These are phyloP conservation scores for Porites lutea DNA, from an alignment of 64 coral and sea anemone species.

Conservation along the genomic window DNA sequence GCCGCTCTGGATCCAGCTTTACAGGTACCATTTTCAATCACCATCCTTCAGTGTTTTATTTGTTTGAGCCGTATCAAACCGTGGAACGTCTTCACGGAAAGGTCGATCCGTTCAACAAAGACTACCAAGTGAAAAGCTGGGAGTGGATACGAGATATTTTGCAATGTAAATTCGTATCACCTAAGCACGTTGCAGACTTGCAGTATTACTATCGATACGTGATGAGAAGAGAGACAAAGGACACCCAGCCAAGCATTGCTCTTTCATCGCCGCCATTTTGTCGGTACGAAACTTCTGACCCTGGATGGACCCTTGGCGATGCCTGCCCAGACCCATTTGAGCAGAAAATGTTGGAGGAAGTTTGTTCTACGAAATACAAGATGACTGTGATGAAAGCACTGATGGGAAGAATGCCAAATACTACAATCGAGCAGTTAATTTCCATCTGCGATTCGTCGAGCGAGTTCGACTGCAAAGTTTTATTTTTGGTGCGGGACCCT, in stretches of 20 bases:
- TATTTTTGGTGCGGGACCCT: conserved; percentile 17
- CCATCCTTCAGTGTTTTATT: conserved; percentile 16
- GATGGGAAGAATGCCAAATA: conserved; percentile 3
- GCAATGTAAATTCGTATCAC: background rate
- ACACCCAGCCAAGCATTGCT: conserved; percentile 4
- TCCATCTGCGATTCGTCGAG: background rate
- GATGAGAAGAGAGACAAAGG: background rate
- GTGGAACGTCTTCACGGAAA: conserved; percentile 8
- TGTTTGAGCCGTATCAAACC: conserved; percentile 37
- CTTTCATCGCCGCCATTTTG: conserved; percentile 27
- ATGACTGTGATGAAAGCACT: conserved; percentile 23
- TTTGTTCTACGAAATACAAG: conserved; percentile 11
- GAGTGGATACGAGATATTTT: conserved; percentile 15
- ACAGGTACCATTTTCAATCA: conserved; percentile 25
- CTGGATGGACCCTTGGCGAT: background rate
- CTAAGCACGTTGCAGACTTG: background rate
- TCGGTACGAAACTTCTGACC: background rate
- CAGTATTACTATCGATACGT: conserved; percentile 19
- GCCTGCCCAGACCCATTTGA: background rate
- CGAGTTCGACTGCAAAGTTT: conserved; percentile 7
- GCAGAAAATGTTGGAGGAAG: background rate
- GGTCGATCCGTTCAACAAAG: conserved; percentile 7
- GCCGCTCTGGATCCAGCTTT: conserved; percentile 26
- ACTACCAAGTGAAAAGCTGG: conserved; percentile 27
- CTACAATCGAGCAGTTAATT: background rate